Evolutionary conservation across 2,888 invertebrate species (phyloP), one percentile per base, ranked within the genome.

Genomic region (Disparrhopalites patrizii): DNA sequence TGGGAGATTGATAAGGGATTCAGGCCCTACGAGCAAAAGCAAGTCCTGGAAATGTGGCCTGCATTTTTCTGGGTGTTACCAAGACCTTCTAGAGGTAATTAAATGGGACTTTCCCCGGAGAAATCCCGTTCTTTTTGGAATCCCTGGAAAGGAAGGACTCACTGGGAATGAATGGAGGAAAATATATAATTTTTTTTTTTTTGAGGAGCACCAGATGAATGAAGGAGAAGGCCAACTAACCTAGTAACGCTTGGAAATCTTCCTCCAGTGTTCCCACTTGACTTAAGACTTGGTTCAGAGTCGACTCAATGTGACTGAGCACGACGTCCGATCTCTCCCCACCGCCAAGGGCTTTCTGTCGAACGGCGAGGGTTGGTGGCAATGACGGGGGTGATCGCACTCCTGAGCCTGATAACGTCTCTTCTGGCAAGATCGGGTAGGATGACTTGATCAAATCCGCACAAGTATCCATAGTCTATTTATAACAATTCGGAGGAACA

Each of bases 171-270:
- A n/a, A n/a, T n/a, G n/a, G n/a, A n/a, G n/a, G n/a, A n/a, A n/a
- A n/a, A n/a, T n/a, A n/a, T n/a, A n/a, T n/a, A n/a, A n/a, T n/a
- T n/a, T n/a, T n/a, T n/a, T n/a, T n/a, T n/a, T n/a, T n/a, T n/a
- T n/a, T n/a, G n/a, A n/a, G n/a, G n/a, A n/a, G n/a, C n/a, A n/a
- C n/a, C n/a, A n/a, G n/a, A n/a, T n/a, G n/a, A n/a, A 40, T 40
- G 40, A 40, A 18, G 40, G 3, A 18, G 31, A 54, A 30, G 54
- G 28, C 33, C 1, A 51, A 85, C 60, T 88, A 82, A 72, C 87
- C 83, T 63, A 84, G 81, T 57, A 91, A 80, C 78, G 87, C 87
- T 62, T 82, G 83, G 65, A 85, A 83, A 52, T 90, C 83, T 76
- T 83, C 82, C 62, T 86, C 83, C 72, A 85, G 84, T 72, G 82